phyloP scores from a whole-genome alignment of 2,888 invertebrate genomes.

The Polymixis lichenea region DNA sequence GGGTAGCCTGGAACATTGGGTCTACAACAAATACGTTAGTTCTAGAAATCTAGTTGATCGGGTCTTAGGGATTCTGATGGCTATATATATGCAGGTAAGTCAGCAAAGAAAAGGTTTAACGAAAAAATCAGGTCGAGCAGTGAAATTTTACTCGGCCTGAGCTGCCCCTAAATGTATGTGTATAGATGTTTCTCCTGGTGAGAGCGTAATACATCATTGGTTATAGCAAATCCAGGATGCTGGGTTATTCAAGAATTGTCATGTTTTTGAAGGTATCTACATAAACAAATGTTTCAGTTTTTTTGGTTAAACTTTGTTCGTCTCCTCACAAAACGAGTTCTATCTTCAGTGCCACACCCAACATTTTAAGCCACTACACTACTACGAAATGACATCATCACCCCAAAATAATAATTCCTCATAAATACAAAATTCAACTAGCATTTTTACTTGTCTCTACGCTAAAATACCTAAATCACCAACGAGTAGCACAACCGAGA shows the following conservation, averaged over 20 bases:
- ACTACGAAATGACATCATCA: neutral
- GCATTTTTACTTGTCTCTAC: neutral
- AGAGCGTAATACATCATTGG: neutral
- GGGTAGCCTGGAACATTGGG: neutral
- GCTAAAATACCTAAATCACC: constrained; percentile 48
- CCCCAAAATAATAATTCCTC: neutral
- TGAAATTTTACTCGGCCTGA: neutral
- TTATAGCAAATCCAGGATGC: neutral
- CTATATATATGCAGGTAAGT: neutral
- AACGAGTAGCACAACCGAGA: constrained; percentile 44
- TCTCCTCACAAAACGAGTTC: neutral
- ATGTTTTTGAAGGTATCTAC: no score
- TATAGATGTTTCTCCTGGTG: neutral
- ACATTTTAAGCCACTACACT: no score
- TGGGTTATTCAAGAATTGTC: neutral
- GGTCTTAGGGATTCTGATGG: neutral
- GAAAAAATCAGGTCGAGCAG: no score
- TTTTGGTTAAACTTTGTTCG: no score
- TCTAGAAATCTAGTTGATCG: neutral
- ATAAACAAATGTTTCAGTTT: no score
- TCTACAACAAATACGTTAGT: neutral
- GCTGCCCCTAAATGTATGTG: neutral
- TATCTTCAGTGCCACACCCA: neutral
- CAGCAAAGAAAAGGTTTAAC: neutral
- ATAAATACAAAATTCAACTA: neutral